Evolutionary conservation across 2,797 vertebrate genomes (phyloP), one percentile per base, ranked within the genome.

Genomic region (Lithobates pipiens): DNA sequence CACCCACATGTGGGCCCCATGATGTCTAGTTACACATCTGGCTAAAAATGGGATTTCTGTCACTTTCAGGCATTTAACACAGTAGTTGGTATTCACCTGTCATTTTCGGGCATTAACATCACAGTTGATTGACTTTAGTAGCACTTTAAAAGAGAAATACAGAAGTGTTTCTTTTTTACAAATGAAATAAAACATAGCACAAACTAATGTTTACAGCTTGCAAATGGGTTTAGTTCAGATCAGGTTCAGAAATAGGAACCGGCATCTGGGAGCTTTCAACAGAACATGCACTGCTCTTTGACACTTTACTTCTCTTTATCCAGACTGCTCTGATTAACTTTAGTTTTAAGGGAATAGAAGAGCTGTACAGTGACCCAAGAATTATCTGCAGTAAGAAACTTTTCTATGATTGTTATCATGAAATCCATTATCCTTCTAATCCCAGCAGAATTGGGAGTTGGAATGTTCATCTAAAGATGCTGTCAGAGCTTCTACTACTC

Each of bases 371-470:
- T 70, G 77, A 74, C 61, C 80, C 23, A 79, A 75, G 61, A 83
- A 69, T 74, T 83, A 83, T 69, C 76, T 74, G 21, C 70, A 29
- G 44, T 75, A 75, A 79, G 85, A 83, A 79, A 78, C 79, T 76
- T 50, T 73, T 76, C 57, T 86, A 46, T 75, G 70, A 87, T 80
- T 74, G 44, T 83, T 86, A 86, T 82, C 67, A 82, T 83, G 61
- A 79, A 78, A 87, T 67, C 76, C 80, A 83, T 87, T 86, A 86
- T 83, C 82, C 69, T 68, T 67, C n/a, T 39, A 65, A 74, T 83
- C 76, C 81, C 69, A 50, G 68, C 29, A 67, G 85, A 78, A 78
- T 63, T 79, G 63, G 16, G 57, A 82, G 76, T 69, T 34, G 65
- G n/a, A 69, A 54, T 83, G 75, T 82, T 57, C 80, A 83, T 79